phyloP scores from a whole-genome alignment of 2,113 vertebrate genomes.

The Varanus salvator region DNA sequence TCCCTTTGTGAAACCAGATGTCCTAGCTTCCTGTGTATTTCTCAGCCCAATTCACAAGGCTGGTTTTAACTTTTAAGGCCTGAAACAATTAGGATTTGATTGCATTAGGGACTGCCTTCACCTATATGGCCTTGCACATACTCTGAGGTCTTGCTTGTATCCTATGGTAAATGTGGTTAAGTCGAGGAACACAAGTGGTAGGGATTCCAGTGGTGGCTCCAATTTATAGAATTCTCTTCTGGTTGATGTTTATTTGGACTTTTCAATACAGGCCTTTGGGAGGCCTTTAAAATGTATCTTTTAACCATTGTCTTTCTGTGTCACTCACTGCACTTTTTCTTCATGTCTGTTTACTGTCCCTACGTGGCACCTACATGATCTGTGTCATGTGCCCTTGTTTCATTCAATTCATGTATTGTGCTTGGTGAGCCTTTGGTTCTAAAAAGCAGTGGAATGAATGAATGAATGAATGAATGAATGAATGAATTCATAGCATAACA shows the following conservation, averaged over 20 bases:
- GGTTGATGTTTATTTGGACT: background rate
- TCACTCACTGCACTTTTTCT: background rate
- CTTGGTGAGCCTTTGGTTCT: background rate
- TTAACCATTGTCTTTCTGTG: background rate
- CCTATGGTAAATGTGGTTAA: background rate
- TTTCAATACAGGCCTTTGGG: background rate
- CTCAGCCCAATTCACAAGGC: background rate
- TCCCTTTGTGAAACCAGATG: no score
- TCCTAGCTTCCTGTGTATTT: no score
- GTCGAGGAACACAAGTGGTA: no score
- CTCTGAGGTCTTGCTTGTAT: background rate
- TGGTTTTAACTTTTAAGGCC: background rate
- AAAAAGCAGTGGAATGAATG: no score
- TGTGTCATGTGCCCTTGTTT: background rate
- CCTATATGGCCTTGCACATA: background rate
- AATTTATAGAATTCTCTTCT: background rate
- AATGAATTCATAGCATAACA: no score
- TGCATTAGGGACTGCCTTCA: background rate
- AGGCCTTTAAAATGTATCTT: background rate
- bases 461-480: no score
- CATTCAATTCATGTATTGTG: background rate
- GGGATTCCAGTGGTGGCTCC: background rate
- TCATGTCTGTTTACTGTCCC: background rate
- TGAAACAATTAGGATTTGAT: background rate
- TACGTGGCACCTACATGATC: background rate